These are phyloP conservation scores for Laspeyria flexula DNA, from an alignment of 2,888 invertebrate species.

Conservation along the genomic window DNA sequence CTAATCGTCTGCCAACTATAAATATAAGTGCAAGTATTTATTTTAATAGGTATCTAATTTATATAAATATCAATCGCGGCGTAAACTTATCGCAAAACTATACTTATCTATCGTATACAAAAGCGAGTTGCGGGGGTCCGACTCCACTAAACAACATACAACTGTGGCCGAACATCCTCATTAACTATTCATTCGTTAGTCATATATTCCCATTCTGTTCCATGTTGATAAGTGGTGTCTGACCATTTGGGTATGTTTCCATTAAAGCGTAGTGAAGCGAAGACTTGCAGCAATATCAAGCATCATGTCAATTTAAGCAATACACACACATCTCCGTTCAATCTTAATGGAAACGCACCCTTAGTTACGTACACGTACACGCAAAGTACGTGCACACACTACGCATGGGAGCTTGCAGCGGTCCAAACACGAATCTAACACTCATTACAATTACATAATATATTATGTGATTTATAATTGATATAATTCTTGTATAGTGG, in stretches of 20 bases:
- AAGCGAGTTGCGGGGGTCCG: conserved; percentile 35
- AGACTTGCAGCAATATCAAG: no score
- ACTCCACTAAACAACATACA: background rate
- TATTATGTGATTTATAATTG: conserved; percentile 39
- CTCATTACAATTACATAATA: conserved; percentile 34
- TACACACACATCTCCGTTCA: no score
- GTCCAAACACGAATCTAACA: conserved; percentile 37
- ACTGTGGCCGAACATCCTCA: background rate
- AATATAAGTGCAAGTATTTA: conserved; percentile 39
- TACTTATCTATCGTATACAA: conserved; percentile 49
- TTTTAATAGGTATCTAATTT: conserved; percentile 28
- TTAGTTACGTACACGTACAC: background rate
- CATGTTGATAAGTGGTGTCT: background rate
- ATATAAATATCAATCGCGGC: conserved; percentile 33
- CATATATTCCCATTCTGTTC: no score
- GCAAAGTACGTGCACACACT: background rate
- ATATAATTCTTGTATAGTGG: conserved; percentile 31
- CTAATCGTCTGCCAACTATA: conserved; percentile 30
- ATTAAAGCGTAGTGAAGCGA: no score
- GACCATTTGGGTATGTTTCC: background rate
- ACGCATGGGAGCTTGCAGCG: conserved; percentile 49
- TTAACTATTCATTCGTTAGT: no score
- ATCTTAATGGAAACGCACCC: no score
- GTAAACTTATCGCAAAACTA: conserved; percentile 41
- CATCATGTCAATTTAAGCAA: no score